These are phyloP conservation scores for Gouania willdenowi DNA, from an alignment of 2,797 vertebrate genomes.

Conservation along the genomic window DNA sequence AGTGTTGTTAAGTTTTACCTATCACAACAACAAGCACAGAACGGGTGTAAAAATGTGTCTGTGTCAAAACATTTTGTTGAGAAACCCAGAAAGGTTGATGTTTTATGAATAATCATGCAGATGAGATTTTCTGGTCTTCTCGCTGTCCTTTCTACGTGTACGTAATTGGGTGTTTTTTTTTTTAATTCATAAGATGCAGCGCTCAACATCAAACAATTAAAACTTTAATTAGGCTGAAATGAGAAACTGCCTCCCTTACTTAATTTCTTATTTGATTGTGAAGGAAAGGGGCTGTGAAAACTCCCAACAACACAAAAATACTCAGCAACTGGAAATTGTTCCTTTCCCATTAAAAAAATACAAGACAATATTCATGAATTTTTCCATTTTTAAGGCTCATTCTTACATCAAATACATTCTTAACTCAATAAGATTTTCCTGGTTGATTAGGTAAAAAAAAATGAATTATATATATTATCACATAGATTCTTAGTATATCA, in stretches of 20 bases:
- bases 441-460: no score
- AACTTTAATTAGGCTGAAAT: conserved; percentile 73
- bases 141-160: conserved; percentile 24
- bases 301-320: no score
- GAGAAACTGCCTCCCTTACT: conserved; percentile 68
- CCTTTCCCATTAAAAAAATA: no score
- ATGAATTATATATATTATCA: no score
- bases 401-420: no score
- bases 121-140: conserved; percentile 23
- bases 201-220: conserved; percentile 70
- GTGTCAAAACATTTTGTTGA: conserved; percentile 15
- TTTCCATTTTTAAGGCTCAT: no score
- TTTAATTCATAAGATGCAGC: conserved; percentile 25
- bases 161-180: no score
- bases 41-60: conserved; percentile 7
- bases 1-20: conserved; percentile 11
- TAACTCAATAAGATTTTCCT: no score
- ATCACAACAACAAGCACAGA: conserved; percentile 11
- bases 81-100: conserved; percentile 29
- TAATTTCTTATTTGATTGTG: conserved; percentile 71
- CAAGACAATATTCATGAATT: no score
- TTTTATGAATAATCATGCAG: conserved; percentile 41
- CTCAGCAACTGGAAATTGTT: no score
- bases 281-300: conserved; percentile 58
- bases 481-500: no score